Conservation (phyloP, 2,888 invertebrate genomes). For the Lepidochrysops patricia region DNA sequence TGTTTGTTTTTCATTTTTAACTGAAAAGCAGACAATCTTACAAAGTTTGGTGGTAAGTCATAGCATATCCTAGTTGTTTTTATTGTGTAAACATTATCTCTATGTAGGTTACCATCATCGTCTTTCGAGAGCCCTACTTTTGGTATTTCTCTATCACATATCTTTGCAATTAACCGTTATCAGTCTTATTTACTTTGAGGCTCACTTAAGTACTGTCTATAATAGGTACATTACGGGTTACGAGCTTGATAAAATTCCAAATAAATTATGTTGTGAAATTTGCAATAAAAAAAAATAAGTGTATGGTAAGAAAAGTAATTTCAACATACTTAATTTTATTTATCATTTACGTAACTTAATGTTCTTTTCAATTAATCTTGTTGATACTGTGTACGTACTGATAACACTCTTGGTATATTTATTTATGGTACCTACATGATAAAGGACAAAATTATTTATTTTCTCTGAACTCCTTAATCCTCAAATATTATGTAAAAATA, state of each 20-base stretch:
- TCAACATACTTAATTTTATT: not conserved
- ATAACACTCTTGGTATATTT: not conserved
- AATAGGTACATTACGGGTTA: not conserved
- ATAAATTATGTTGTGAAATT: not conserved
- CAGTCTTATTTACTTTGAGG: not conserved
- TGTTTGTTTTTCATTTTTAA: not conserved
- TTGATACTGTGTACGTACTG: not conserved
- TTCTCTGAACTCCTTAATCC: too few species aligned
- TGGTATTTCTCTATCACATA: not conserved
- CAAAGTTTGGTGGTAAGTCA: not conserved
- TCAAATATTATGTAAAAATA: too few species aligned
- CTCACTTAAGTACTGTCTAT: not conserved
- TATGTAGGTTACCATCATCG: not conserved
- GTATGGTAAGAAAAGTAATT: not conserved
- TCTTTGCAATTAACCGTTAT: not conserved
- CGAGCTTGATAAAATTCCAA: not conserved
- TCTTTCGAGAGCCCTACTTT: slow-evolving; percentile 4
- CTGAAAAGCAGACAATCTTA: not conserved
- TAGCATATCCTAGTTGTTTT: not conserved
- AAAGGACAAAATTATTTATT: too few species aligned
- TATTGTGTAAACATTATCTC: not conserved
- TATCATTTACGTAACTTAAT: not conserved
- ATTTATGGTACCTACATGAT: too few species aligned
- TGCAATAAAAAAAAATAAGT: not conserved
- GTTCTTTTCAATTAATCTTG: not conserved